These are phyloP conservation scores for Chloropsis cyanopogon DNA, from an alignment of 2,113 vertebrate genomes.

Conservation along the genomic window DNA sequence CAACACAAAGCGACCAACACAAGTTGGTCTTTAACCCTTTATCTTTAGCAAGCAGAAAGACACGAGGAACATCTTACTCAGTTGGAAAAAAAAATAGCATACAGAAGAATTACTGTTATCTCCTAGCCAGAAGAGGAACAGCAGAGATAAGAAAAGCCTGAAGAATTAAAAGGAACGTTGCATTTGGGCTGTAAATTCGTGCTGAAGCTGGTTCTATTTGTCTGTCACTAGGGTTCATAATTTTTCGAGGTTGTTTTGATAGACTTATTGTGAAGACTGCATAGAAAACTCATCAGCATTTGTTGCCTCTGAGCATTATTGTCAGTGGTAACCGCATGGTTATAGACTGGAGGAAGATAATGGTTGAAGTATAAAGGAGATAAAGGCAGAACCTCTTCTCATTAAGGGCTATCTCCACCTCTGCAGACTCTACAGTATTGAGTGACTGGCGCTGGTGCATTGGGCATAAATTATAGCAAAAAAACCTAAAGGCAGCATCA, in stretches of 20 bases:
- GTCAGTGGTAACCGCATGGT: conserved; percentile 94
- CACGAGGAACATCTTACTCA: conserved; percentile 87
- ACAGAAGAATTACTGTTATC: conserved; percentile 99
- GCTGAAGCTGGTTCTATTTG: conserved; percentile 83
- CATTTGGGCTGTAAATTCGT: conserved; percentile 93
- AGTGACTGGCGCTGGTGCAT: conserved; percentile 80
- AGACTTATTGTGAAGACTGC: conserved; percentile 93
- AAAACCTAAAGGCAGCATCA: conserved; percentile 61
- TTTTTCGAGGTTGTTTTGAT: conserved; percentile 90
- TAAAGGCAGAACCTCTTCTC: conserved; percentile 96
- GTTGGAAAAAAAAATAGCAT: conserved; percentile 82
- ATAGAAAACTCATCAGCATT: conserved; percentile 98
- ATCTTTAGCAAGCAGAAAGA: conserved; percentile 98
- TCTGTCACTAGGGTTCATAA: conserved; percentile 86
- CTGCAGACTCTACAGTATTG: conserved; percentile 91
- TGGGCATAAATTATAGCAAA: conserved; percentile 89
- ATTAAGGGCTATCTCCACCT: conserved; percentile 99
- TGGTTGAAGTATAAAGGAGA: conserved; percentile 93
- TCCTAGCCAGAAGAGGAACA: conserved; percentile 93
- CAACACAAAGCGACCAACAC: conserved; percentile 86
- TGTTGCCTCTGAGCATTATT: conserved; percentile 95
- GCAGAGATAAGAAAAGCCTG: conserved; percentile 94
- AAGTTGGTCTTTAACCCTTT: conserved; percentile 99
- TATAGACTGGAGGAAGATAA: conserved; percentile 98
- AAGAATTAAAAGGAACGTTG: conserved; percentile 85